Evolutionary conservation across 2,113 vertebrate species (phyloP), one percentile per base, ranked within the genome.

Genomic region (Merops nubicus): DNA sequence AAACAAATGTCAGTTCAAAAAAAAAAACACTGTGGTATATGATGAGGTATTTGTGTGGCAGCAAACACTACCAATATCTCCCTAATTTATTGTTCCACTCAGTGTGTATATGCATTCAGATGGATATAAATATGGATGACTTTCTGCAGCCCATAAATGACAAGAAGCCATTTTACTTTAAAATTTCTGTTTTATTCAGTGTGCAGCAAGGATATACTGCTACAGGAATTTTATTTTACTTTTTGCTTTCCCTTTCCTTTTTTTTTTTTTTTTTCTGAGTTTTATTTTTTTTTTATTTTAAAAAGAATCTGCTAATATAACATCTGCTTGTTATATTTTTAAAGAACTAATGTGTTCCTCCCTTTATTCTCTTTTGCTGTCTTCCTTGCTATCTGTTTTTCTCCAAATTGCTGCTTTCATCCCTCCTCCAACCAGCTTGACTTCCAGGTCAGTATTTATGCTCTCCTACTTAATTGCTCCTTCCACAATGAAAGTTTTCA

Each of bases 371-470:
- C 96, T 98, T 97, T 94, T 97, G 95, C 93, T 96, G 92, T 97
- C 91, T 96, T 91, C 59, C 73, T 96, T 95, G 94, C 91, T 98
- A 96, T 98, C 96, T 89, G 97, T 97, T 98, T 96, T 96, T 93
- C 95, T 98, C 96, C 98, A 98, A 97, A 96, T 70, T 93, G 97
- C 98, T 96, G 98, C 96, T 98, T 97, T 98, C 98, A 97, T 95
- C 96, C 97, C 95, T 98, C 91, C 98, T 98, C 88, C 98, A 98
- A 98, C 94, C 98, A 99, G 99, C 98, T 98, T 99, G 98, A 98
- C 98, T 98, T 98, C 99, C 96, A 99, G 99, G 99, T 99, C 96
- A 98, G 98, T 98, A 98, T 95, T 96, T 95, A 89, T 88, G 94
- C 77, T 95, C 56, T 93, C 92, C 96, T 97, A 89, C 47, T 96